These are phyloP conservation scores for Charaxes varanes DNA, from an alignment of 1,140 invertebrate genomes.

Conservation along the genomic window DNA sequence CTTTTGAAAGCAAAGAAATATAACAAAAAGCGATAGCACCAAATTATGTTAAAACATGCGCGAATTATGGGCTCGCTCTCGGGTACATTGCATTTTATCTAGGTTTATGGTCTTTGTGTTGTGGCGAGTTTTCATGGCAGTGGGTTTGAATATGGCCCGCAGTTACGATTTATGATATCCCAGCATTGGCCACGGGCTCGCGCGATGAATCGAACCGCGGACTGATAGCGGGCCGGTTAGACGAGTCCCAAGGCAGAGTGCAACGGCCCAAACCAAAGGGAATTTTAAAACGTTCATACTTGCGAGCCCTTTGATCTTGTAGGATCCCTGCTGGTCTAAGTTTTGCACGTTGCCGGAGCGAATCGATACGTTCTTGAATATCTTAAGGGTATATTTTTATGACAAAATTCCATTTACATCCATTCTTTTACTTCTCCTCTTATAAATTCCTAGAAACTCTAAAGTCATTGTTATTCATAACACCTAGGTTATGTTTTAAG, in stretches of 20 bases:
- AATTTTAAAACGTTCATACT: conserved; percentile 66
- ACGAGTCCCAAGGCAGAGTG: conserved; percentile 64
- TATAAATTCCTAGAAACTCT: too few relatives aligned
- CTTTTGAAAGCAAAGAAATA: too few relatives aligned
- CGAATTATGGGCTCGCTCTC: not conserved
- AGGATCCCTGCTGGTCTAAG: conserved; percentile 13
- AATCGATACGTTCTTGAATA: too few relatives aligned
- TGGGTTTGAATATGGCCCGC: conserved; percentile 37
- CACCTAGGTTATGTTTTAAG: too few relatives aligned
- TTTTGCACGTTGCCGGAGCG: not conserved
- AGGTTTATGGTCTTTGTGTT: conserved; percentile 9
- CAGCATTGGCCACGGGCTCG: conserved; percentile 48
- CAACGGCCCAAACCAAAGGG: conserved; percentile 68
- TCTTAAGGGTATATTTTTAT: too few relatives aligned
- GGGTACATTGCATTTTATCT: conserved; percentile 5
- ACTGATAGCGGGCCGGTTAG: conserved; percentile 70
- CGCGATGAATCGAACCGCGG: conserved; percentile 62
- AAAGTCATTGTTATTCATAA: too few relatives aligned
- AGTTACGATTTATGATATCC: conserved; percentile 60
- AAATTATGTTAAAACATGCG: not conserved
- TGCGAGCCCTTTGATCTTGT: conserved; percentile 57
- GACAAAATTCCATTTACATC: too few relatives aligned
- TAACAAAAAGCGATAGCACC: too few relatives aligned
- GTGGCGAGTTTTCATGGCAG: conserved; percentile 27
- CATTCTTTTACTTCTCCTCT: too few relatives aligned